phyloP scores from a whole-genome alignment of 1,140 invertebrate species.

The Meloidogyne hapla region DNA sequence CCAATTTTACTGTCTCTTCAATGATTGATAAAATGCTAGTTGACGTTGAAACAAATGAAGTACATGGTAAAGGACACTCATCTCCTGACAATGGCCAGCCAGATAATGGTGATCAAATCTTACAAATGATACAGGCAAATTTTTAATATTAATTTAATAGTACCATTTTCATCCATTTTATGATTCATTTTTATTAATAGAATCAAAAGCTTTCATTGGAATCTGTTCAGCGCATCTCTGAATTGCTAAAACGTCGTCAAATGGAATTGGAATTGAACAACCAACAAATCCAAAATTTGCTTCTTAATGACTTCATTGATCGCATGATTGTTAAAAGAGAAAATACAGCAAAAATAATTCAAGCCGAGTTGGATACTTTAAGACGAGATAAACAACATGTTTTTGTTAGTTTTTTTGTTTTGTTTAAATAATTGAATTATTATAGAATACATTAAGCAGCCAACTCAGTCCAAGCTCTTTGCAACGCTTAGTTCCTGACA shows the following conservation, averaged over 20 bases:
- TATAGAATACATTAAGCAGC: constrained; percentile 5
- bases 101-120: not conserved
- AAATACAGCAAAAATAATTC: constrained; percentile 62
- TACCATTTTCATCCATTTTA: not conserved
- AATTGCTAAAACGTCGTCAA: constrained; percentile 66
- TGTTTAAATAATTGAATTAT: not conserved
- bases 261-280: constrained; percentile 77
- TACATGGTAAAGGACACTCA: not conserved
- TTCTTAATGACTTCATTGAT: constrained; percentile 81
- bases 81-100: not conserved
- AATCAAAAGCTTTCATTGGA: constrained; percentile 18
- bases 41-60: constrained; percentile 9
- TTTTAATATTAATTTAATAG: not conserved
- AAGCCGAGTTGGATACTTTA: constrained; percentile 57
- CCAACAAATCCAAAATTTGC: constrained; percentile 71
- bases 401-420: constrained; percentile 66
- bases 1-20: constrained; percentile 19
- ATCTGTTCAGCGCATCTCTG: constrained; percentile 66
- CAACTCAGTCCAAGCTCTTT: constrained; percentile 24
- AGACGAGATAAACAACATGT: constrained; percentile 72
- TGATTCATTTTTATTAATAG: constrained; percentile 13
- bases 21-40: not conserved
- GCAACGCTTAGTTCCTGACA: constrained; percentile 45
- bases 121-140: constrained; percentile 5
- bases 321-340: constrained; percentile 69